Evolutionary conservation across 2,797 vertebrate species (phyloP).

Genomic region (Notoglanidium macrostoma): DNA sequence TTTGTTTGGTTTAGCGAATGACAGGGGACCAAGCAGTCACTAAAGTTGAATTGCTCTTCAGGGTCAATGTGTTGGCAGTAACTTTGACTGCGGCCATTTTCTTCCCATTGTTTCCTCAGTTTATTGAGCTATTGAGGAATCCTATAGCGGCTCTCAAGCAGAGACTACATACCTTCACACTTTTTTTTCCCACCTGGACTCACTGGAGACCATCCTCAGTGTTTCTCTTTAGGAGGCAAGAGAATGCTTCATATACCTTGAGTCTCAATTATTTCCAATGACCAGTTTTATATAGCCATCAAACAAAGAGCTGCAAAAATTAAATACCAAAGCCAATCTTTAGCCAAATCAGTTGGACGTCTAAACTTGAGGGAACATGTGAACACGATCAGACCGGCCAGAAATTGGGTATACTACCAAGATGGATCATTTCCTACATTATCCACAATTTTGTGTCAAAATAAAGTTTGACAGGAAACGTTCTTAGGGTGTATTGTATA

Average conservation of each 20-base stretch:
- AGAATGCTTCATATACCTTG: background rate
- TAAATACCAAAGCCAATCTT: background rate
- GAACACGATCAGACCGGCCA: background rate
- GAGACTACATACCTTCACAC: conserved; percentile 21
- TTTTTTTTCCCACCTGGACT: background rate
- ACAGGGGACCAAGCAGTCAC: conserved; percentile 14
- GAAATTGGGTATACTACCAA: background rate
- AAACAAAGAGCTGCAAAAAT: background rate
- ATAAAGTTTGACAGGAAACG: background rate
- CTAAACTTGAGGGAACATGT: background rate
- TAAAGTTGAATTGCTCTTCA: conserved; percentile 43
- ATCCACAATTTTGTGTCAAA: background rate
- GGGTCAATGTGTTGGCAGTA: conserved; percentile 24
- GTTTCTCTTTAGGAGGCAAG: background rate
- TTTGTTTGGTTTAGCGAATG: conserved; percentile 67
- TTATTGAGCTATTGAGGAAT: conserved; percentile 30
- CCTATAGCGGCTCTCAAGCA: conserved; percentile 17
- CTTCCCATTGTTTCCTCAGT: conserved; percentile 21
- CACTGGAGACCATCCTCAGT: background rate
- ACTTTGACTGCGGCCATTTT: conserved; percentile 29
- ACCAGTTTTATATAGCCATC: conserved; percentile 12
- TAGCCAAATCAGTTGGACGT: background rate
- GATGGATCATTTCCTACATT: background rate
- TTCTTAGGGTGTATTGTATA: background rate
- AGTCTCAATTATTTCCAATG: conserved; percentile 16